Evolutionary conservation across 2,888 invertebrate species (phyloP), one percentile per base, ranked within the genome.

Genomic region (Cantharis rufa): DNA sequence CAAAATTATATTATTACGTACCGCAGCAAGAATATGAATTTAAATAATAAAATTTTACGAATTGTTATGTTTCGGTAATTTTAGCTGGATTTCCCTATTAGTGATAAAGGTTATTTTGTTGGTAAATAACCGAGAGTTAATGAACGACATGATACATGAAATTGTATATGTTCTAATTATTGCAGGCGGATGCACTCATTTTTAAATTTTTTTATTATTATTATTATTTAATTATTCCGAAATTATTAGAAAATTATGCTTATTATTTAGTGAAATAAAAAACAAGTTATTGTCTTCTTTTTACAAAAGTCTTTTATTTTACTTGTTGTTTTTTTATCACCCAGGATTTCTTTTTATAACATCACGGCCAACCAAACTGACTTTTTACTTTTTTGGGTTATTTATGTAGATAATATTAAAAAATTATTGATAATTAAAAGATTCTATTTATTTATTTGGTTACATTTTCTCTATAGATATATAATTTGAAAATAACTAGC

Each of bases 401-500:
- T 21, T 21, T 21, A 21, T 21, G 21, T 21, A 24, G 24, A 24
- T 4, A 11, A 32, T 24, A 27, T 28, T 15, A 71, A 75, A 48
- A 68, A 74, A 68, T 64, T 70, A 18, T 28, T 63, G 27, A 64
- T 15, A 71, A 77, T 69, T 74, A 71, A 71, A 74, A 77, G 71
- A 74, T 66, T 69, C 71, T 78, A 75, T 78, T 78, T 75, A 72
- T 78, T 75, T 18, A 21, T 78, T 28, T 72, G 78, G 72, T 72
- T 78, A 78, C 78, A 78, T 72, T 75, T 68, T 75, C 61, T 71
- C 75, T 75, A 75, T 75, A 71, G 75, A 70, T 77, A 74, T 76
- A 76, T 70, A 27, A 70, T 62, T 77, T 77, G 68, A 77, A 77
- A 74, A 77, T 77, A 77, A 77, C 77, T 75, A 75, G 72, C 66